Evolutionary conservation across 2,113 vertebrate species (phyloP), one percentile per base, ranked within the genome.

Genomic region (Arothron firmamentum): DNA sequence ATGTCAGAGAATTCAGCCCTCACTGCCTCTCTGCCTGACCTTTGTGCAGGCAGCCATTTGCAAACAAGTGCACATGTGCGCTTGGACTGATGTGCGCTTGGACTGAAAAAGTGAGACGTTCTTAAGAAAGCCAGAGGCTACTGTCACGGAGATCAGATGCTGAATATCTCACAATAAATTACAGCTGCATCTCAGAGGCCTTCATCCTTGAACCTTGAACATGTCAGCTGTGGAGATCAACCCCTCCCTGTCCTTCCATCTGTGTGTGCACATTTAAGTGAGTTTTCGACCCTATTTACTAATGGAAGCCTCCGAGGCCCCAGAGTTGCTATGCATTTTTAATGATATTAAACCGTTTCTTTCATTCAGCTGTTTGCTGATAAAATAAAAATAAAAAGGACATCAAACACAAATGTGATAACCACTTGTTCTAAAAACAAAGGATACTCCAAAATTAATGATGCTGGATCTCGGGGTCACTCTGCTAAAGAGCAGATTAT

Each of bases 121-220:
- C n/a, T 73, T 85, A 90, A 91, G 87, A 88, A 91, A 93, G 92
- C 94, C 93, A 94, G 93, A 92, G 95, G 94, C 94, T 83, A 87
- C 91, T 93, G 93, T 95, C 93, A 93, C 71, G 31, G 86, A 90
- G 91, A 94, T 94, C 92, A 94, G 92, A 94, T 91, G 88, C 92
- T 85, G 87, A 91, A 91, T 94, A 93, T 91, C 89, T 87, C 83
- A 90, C 92, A 92, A 96, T 94, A 95, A 93, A 95, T 94, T 94
- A 92, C 94, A 93, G 88, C 87, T 91, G 92, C 89, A 90, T 92
- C 93, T 91, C 91, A 86, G 88, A 92, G 89, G 86, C 85, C 87
- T 62, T 82, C 78, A 85, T 85, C 85, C 87, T 86, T 75, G 87
- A 90, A 89, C 87, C 86, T 80, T 74, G 82, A 80, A 75, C 88